Evolutionary conservation across 2,113 vertebrate genomes (phyloP).

Genomic region (Clarias gariepinus): DNA sequence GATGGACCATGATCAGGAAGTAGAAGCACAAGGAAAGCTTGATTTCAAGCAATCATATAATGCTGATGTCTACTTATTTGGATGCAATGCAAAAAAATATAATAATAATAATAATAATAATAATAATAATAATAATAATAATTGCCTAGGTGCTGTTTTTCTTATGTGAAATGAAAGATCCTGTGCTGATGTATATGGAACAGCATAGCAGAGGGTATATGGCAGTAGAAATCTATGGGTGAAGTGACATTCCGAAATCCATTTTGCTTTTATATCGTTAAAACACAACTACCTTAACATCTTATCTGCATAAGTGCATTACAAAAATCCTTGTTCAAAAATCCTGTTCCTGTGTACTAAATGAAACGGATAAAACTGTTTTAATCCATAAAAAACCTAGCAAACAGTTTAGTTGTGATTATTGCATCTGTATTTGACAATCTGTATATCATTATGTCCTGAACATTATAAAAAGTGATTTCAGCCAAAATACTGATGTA

Average conservation of each 20-base stretch:
- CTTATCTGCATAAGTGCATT: neutral
- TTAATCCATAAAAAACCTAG: neutral
- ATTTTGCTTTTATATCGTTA: neutral
- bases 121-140: neutral
- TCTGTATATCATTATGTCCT: neutral
- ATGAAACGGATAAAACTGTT: neutral
- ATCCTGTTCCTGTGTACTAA: neutral
- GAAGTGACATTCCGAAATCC: neutral
- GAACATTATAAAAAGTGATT: neutral
- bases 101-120: neutral
- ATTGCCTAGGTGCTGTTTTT: neutral
- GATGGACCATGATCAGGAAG: slow-evolving; percentile 1
- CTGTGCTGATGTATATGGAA: neutral
- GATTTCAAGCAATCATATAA: neutral
- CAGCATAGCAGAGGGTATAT: neutral
- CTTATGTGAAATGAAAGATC: neutral
- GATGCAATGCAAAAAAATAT: neutral
- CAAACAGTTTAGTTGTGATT: neutral
- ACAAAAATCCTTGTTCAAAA: neutral
- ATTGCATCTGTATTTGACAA: neutral
- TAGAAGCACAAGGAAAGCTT: neutral
- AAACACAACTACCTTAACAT: neutral
- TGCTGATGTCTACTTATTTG: neutral
- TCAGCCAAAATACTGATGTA: neutral
- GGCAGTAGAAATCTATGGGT: neutral